Evolutionary conservation across 2,797 vertebrate species (phyloP), one percentile per base, ranked within the genome.

Genomic region (Lindbergichthys nudifrons): DNA sequence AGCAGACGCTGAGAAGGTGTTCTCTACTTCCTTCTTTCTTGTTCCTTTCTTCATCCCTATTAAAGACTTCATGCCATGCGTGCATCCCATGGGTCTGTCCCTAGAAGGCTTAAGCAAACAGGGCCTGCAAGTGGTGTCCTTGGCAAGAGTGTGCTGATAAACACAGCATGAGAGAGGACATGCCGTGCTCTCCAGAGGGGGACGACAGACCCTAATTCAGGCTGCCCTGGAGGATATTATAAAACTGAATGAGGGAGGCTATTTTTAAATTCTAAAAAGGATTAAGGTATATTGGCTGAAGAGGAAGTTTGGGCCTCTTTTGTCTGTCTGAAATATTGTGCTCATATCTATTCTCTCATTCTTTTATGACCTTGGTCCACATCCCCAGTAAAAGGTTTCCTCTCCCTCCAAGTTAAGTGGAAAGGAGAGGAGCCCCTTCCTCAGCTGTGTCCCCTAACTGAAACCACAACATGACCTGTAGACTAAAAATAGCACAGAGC

Each of bases 31-130:
- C 16, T 50, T 42, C 1, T 41, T 57, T 51, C 14, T 54, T 4
- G 12, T 50, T 75, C 7, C 8, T 23, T 26, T 68, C 59, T 56
- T 56, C 70, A 74, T 15, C 32, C 58, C 56, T 79, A 45, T 60
- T 66, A 1, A 2, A 70, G 48, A 23, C 73, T 52, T 54, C 71
- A 46, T 75, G 65, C 70, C 73, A 79, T 72, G 69, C 12, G 1
- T 79, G 51, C 51, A 73, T 86, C 66, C 67, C 68, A 69, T 81
- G 68, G 50, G 62, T 83, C 76, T 83, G 75, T 86, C 93, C 92
- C 88, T 92, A 92, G 88, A 92, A 88, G 92, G 92, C 79, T 72
- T 87, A 83, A 79, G 82, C 87, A 83, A 86, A 86, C 84, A 85
- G 80, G 73, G 77, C 75, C 79, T 89, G 77, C 51, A 87, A 82